Conservation (phyloP, 2,888 invertebrate species). For the Mesoligia furuncula region DNA sequence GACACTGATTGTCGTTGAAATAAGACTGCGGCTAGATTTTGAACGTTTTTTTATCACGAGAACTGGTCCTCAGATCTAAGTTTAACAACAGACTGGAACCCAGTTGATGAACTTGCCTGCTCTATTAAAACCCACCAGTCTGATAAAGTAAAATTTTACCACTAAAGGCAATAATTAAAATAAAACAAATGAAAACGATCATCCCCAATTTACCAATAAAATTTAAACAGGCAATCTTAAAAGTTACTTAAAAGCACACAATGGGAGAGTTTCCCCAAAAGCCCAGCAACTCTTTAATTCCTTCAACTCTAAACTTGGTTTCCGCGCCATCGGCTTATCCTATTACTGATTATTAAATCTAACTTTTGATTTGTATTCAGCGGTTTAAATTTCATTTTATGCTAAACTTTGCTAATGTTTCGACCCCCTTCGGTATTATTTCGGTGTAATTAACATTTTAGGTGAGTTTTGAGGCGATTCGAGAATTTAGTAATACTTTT, state of each 20-base stretch:
- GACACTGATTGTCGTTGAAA: no score
- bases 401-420: slow-evolving; percentile 72
- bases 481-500: slow-evolving; percentile 33
- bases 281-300: slow-evolving; percentile 72
- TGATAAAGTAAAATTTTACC: neutral
- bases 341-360: slow-evolving; percentile 85
- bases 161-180: slow-evolving; percentile 9
- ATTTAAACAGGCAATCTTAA: slow-evolving; percentile 47
- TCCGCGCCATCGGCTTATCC: slow-evolving; percentile 81
- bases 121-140: slow-evolving; percentile 1
- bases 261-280: slow-evolving; percentile 55
- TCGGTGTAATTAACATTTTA: slow-evolving; percentile 66
- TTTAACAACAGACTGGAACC: neutral
- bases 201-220: slow-evolving; percentile 34
- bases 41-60: neutral
- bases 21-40: no score
- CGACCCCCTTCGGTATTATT: slow-evolving; percentile 66
- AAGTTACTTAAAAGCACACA: slow-evolving; percentile 62
- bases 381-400: slow-evolving; percentile 80
- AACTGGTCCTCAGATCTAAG: neutral
- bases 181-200: slow-evolving; percentile 25
- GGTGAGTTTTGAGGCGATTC: slow-evolving; percentile 50
- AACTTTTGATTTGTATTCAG: slow-evolving; percentile 76
- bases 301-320: slow-evolving; percentile 72
- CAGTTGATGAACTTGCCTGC: neutral